A percentile compares a stretch with the other conserved stretches of the same genome.
Evolutionary conservation across 2,113 vertebrate genomes (phyloP).

Genomic region (Myrmecophaga tridactyla): DNA sequence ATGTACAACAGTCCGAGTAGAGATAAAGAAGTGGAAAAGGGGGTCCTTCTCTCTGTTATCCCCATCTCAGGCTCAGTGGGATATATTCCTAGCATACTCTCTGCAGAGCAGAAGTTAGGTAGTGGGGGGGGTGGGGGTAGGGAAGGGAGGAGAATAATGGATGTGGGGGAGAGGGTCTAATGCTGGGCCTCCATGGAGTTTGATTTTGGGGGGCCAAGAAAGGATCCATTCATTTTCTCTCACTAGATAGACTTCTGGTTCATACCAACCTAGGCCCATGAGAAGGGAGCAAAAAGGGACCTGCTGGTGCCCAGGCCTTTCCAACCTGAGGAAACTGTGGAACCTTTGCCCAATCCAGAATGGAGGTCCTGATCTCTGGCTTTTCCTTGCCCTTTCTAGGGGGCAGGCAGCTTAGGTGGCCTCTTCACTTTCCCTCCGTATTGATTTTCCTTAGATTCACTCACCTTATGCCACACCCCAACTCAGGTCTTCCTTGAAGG

Average conservation of each 20-base stretch:
- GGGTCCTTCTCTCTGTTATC: not conserved
- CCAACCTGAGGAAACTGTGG: not conserved
- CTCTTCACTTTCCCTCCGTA: slow-evolving; percentile 13
- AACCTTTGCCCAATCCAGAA: not conserved
- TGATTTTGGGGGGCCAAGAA: slow-evolving; percentile 31
- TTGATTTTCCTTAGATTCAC: not conserved
- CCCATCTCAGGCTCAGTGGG: slow-evolving; percentile 10
- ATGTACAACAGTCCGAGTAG: slow-evolving; percentile 48
- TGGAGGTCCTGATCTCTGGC: not conserved
- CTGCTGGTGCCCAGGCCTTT: not conserved
- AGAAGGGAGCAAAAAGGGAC: slow-evolving; percentile 6
- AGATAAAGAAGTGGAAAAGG: not conserved
- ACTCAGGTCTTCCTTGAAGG: not conserved
- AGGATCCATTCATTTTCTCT: slow-evolving; percentile 14
- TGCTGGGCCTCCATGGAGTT: not conserved
- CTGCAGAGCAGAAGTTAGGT: not conserved
- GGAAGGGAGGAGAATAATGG: not conserved
- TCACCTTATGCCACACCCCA: slow-evolving; percentile 15
- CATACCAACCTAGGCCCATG: not conserved
- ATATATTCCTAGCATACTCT: slow-evolving; percentile 4
- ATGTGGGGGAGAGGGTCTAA: not conserved
- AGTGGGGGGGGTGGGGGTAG: not conserved
- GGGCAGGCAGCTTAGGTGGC: not conserved
- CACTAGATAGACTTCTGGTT: slow-evolving; percentile 24
- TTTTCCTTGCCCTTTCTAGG: not conserved